Evolutionary conservation across 2,113 vertebrate species (phyloP), one percentile per base, ranked within the genome.

Genomic region (Neotoma lepida): DNA sequence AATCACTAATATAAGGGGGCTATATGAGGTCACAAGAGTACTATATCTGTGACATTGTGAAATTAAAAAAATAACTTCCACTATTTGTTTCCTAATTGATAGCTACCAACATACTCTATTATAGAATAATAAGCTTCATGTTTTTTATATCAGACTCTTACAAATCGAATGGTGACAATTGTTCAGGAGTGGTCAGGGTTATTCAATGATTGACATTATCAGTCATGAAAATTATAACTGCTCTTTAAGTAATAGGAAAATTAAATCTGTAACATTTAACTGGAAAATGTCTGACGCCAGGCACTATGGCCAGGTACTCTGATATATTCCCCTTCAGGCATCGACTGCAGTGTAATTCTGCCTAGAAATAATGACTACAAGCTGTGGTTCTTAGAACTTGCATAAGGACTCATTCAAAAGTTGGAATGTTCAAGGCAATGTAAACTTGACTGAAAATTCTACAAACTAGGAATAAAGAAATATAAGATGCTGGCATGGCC

Each of bases 161-260:
- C 1, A 93, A 73, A 9, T 14, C 39, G 13, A 63, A 68, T 13
- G 88, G 18, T n/a, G 78, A 80, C 76, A 86, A 3, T 89, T 30
- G 88, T 84, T 94, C 51, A 86, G 14, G 88, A 90, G 35, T 85
- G 93, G 74, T 90, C 76, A 96, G 4, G 22, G 33, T 71, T 63
- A 78, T 76, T 95, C 54, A 91, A 94, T 86, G 84, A 91, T 81
- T 91, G 81, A 78, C 76, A 73, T 86, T 84, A 56, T 90, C 61
- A 85, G 39, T 95, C 90, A 88, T 91, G 92, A 97, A 88, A 93
- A 87, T 77, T 82, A 89, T 17, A 94, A 46, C 90, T 89, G 81
- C 80, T 97, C 95, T 96, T 96, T 96, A 97, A 64, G 6, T 63
- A 95, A 90, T 46, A 95, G 81, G 3, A 78, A 49, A 95, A 97